phyloP scores from a whole-genome alignment of 1,140 invertebrate species.

The Callitettix versicolor region DNA sequence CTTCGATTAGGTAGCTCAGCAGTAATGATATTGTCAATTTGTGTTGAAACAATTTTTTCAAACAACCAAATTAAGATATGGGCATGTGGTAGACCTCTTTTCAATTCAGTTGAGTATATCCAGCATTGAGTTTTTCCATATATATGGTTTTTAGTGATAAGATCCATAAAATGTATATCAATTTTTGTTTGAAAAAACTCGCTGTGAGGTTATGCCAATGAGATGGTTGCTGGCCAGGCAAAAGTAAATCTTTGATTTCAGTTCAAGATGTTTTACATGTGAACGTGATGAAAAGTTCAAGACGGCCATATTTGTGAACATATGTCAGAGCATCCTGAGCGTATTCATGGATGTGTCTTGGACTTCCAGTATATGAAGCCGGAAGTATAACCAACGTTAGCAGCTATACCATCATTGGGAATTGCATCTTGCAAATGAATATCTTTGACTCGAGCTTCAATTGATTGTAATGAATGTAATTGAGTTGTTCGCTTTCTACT shows the following conservation, averaged over 20 bases:
- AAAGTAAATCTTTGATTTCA: conserved; percentile 27
- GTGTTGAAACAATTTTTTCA: conserved; percentile 39
- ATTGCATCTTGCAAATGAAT: too few species aligned
- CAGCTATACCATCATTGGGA: neutral
- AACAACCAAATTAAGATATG: conserved; percentile 36
- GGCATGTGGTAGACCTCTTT: conserved; percentile 34
- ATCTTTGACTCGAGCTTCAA: conserved; percentile 33
- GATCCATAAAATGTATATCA: conserved; percentile 15
- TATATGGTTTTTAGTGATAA: conserved; percentile 24
- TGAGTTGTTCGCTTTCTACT: conserved; percentile 35
- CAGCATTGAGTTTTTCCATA: conserved; percentile 31
- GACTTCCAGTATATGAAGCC: conserved; percentile 31
- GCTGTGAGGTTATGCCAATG: conserved; percentile 19
- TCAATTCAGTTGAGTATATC: conserved; percentile 41
- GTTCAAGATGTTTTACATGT: conserved; percentile 40
- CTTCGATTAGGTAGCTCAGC: conserved; percentile 42
- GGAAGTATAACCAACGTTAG: conserved; percentile 28
- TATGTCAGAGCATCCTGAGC: conserved; percentile 40
- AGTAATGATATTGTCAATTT: conserved; percentile 40
- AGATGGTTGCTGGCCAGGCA: conserved; percentile 25
- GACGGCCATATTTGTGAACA: conserved; percentile 34
- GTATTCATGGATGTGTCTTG: conserved; percentile 37
- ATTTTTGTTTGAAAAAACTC: conserved; percentile 19
- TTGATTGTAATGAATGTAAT: conserved; percentile 36
- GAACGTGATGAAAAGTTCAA: conserved; percentile 36